Base-by-base conservation (phyloP, 2,797 vertebrate species). In the Coregonus suidteri region DNA sequence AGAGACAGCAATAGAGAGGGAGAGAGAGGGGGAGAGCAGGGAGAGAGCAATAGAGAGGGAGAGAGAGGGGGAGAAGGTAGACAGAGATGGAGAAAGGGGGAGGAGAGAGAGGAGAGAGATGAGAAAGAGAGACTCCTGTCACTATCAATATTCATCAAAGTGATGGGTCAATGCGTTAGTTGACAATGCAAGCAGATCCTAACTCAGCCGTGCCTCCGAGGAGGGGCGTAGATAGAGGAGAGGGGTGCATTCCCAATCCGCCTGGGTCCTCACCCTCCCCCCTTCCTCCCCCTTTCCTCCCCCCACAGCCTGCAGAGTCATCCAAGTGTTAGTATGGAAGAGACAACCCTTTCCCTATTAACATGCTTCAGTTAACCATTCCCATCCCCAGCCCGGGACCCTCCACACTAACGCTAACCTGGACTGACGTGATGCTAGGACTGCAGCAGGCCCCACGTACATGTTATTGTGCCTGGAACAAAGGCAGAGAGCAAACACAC, bases 311-410 rank as follows among this genome's bases (percentile, higher is more conserved):
- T 95, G 94, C 95, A 95, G 95, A 96, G 93, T 95, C 96, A 96
- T 94, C 95, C 94, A 94, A 96, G 96, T 96, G 97, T 97, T 96
- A 97, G 96, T 96, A 94, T 95, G 94, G 94, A 96, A 95, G 95
- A 96, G 96, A 97, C 96, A 97, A 96, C 96, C 95, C 95, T 95
- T 96, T 95, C 95, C 95, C 94, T 95, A 96, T 96, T 95, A 94
- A 95, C 96, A 97, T 96, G 96, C 96, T 96, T 96, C 94, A 94
- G 92, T 96, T 97, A 96, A 93, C 95, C 93, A 88, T 93, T 95
- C 93, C 93, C 91, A 94, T 92, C 95, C 93, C 94, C 91, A 94
- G 91, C 88, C 89, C 88, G 37, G 59, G 59, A 62, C 94, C 94
- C 88, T 67, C 90, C 79, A 90, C 94, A 93, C 90, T 94, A 94